phyloP scores from a whole-genome alignment of 1,140 invertebrate genomes.

The Drosophila burlai region DNA sequence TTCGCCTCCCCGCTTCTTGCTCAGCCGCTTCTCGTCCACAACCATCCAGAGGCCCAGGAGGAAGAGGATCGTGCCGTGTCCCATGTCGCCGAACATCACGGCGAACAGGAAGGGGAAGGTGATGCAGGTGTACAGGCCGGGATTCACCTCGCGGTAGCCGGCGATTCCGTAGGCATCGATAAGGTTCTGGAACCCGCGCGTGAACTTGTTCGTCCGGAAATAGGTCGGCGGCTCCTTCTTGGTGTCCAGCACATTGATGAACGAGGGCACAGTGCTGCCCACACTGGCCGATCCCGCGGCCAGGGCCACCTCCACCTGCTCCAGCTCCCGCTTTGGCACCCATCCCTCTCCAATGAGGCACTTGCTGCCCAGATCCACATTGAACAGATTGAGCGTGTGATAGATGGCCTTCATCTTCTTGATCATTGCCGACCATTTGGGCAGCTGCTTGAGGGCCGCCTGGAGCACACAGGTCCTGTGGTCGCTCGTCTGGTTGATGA shows the following conservation, averaged over 20 bases:
- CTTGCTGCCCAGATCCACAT: constrained; percentile 95
- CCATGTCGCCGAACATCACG: constrained; percentile 92
- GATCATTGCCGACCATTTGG: constrained; percentile 96
- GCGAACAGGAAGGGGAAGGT: constrained; percentile 92
- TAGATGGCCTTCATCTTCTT: constrained; percentile 96
- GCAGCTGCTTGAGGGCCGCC: constrained; percentile 96
- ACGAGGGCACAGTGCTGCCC: constrained; percentile 96
- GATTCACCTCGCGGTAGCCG: constrained; percentile 91
- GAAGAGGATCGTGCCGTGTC: constrained; percentile 90
- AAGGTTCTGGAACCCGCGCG: constrained; percentile 92
- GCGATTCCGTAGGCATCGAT: constrained; percentile 94
- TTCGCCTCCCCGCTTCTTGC: constrained; percentile 90
- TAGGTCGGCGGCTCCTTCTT: constrained; percentile 91
- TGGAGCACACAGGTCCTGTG: constrained; percentile 96
- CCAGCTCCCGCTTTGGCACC: constrained; percentile 94
- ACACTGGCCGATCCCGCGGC: constrained; percentile 95
- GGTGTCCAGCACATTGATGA: constrained; percentile 93
- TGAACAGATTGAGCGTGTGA: constrained; percentile 94
- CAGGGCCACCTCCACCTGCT: constrained; percentile 94
- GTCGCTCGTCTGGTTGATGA: constrained; percentile 97
- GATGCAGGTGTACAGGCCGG: constrained; percentile 90
- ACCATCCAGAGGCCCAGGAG: constrained; percentile 88
- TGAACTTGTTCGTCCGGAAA: constrained; percentile 93
- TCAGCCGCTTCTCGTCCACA: constrained; percentile 89
- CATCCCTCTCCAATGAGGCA: constrained; percentile 98